Base-by-base conservation (phyloP, 2,113 vertebrate species). In the Electrona antarctica region DNA sequence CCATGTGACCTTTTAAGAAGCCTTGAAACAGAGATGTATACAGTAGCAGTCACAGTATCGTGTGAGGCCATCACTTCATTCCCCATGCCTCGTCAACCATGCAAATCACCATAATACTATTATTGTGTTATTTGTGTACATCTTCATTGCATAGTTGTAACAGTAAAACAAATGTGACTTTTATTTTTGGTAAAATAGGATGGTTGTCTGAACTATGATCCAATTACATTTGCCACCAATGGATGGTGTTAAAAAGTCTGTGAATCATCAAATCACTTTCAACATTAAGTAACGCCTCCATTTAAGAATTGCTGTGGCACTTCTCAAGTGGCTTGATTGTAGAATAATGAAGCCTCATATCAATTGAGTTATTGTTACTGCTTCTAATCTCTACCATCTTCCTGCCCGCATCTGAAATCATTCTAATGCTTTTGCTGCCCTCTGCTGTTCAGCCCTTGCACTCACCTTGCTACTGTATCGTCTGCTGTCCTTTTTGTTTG, bases 361-460 rank as follows among this genome's bases (percentile, higher is more conserved):
- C 77, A 83, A 81, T 83, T 77, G 63, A 29, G 14, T 55, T 45
- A 14, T 56, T 61, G 13, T 78, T 33, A 56, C 9, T 63, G 3
- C n/a, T 10, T 55, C 11, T 59, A 21, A 21, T 21, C 48, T 55
- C 7, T 59, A 29, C 60, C 54, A 14, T 74, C 68, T 73, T 59
- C 51, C 49, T 78, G 28, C 59, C 48, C 66, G 68, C 85, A 74
- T 84, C 64, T 56, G 41, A 66, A 76, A 29, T 79, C 87, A 90
- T 81, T 75, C 62, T 82, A 73, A 86, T 83, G 91, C 90, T 90
- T 91, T 64, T 93, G 90, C 92, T 92, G 90, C 92, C 91, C 90
- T 89, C 93, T 94, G 87, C 89, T 92, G 92, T 84, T 68, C 70
- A 78, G 70, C 70, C 59, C 51, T 69, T 54, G 67, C 66, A 77